Evolutionary conservation across 2,888 invertebrate species (phyloP).

Genomic region (Phasia obesa): DNA sequence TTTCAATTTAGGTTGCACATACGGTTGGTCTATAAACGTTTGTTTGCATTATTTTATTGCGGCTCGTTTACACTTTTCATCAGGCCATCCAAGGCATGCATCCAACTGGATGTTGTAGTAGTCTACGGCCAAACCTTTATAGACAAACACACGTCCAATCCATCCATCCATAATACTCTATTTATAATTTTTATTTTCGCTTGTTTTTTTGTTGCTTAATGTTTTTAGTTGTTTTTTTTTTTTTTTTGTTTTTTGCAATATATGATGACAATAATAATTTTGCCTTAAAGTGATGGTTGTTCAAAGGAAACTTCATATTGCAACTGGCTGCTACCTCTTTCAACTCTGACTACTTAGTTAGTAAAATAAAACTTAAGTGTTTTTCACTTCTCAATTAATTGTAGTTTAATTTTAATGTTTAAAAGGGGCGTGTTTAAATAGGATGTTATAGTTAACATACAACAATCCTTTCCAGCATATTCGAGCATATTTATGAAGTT

Average conservation of each 20-base stretch:
- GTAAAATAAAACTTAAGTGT: conserved; percentile 53
- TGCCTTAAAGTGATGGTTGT: conserved; percentile 64
- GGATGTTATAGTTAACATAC: conserved; percentile 62
- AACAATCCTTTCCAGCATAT: not conserved
- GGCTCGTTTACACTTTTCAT: conserved; percentile 71
- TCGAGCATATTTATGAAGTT: conserved; percentile 29
- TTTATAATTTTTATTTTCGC: conserved; percentile 58
- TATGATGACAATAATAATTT: conserved; percentile 70
- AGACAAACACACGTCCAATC: not conserved
- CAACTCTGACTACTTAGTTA: conserved; percentile 39
- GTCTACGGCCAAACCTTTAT: not conserved
- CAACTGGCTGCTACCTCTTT: conserved; percentile 12
- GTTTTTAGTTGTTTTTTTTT: too few relatives aligned
- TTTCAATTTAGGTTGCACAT: conserved; percentile 58
- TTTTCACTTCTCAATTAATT: conserved; percentile 71
- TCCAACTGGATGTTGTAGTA: not conserved
- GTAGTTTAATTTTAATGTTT: conserved; percentile 70
- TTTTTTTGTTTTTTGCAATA: conserved; percentile 32
- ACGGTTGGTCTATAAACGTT: conserved; percentile 61
- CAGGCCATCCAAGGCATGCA: conserved; percentile 43
- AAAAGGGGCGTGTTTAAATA: conserved; percentile 65
- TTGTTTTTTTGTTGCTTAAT: conserved; percentile 16
- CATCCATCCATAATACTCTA: conserved; percentile 46
- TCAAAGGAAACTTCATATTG: conserved; percentile 50
- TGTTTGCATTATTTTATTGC: conserved; percentile 71